A percentile compares a stretch with the other conserved stretches of the same genome.
Conservation (phyloP, 2,888 invertebrate species). For the Parasteatoda lunata region DNA sequence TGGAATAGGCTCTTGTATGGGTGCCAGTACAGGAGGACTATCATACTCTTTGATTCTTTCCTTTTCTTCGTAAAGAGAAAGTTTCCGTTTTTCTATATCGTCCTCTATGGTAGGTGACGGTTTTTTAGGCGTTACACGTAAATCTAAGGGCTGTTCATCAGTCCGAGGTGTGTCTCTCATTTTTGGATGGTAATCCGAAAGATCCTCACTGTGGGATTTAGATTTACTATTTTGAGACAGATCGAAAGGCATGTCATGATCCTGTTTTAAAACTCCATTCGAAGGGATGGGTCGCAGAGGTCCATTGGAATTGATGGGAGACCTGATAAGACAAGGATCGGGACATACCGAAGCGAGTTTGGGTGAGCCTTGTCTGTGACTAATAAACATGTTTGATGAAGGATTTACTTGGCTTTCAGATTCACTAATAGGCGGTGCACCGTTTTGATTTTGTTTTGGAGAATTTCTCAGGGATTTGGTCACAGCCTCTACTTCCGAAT, state of each 20-base stretch:
- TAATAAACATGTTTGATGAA: conserved; percentile 57
- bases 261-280: conserved; percentile 47
- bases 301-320: conserved; percentile 63
- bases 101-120: conserved; percentile 74
- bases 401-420: conserved; percentile 11
- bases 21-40: conserved; percentile 49
- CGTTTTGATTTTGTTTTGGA: not conserved
- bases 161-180: conserved; percentile 73
- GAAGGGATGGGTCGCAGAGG: conserved; percentile 68
- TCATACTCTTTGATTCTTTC: conserved; percentile 65
- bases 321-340: conserved; percentile 61
- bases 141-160: conserved; percentile 84
- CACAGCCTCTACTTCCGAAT: conserved; percentile 70
- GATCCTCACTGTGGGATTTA: conserved; percentile 48
- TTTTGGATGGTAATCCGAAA: conserved; percentile 65
- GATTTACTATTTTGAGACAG: conserved; percentile 75
- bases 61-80: conserved; percentile 67
- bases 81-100: conserved; percentile 66
- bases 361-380: conserved; percentile 66
- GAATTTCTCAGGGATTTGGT: conserved; percentile 29
- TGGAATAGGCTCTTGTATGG: conserved; percentile 55
- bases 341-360: conserved; percentile 70
- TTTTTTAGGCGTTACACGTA: conserved; percentile 87
- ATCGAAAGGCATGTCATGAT: conserved; percentile 81
- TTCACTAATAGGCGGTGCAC: not conserved